Evolutionary conservation across 1,140 invertebrate species (phyloP), one percentile per base, ranked within the genome.

Genomic region (Diploscapter pachys): DNA sequence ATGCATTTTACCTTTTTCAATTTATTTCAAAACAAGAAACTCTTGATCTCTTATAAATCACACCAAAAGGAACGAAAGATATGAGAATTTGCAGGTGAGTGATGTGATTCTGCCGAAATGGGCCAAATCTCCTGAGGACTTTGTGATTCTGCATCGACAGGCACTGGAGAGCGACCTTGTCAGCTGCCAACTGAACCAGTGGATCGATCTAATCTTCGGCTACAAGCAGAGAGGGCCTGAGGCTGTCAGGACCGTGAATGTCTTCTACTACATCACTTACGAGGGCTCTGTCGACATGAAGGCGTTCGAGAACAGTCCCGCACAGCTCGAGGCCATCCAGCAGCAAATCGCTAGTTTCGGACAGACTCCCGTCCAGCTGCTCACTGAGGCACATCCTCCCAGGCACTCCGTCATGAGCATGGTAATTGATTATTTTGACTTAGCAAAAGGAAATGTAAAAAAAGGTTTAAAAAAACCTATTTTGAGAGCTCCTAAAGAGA

Each of bases 201-300:
- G 97, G 97, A 98, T 99, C 80, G 97, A 99, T 88, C 89, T 99
- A 65, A 97, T 99, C 82, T 99, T 99, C 87, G 97, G 97, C 67
- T 99, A 99, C 86, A 99, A 99, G 87, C 97, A 99, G 87, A 90
- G 93, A 90, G 95, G 92, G 53, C 95, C 96, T 2, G 96, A 99
- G 89, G 96, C 96, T 4, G 90, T 83, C n/a, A 88, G 95, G 73
- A 93, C 95, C 0, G 96, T 94, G 3, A 99, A 99, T 88, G 94
- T 99, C 4, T 99, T 99, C 88, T 99, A 99, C 86, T 98, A 99
- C 87, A 89, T 99, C 13, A 99, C 97, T 0, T 99, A 99, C 86
- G 97, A 99, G 88, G 96, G 96, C 55, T 95, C 92, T 82, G 93
- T 97, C 0, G 93, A 98, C 75, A 88, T 98, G 63, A 93, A 96